Evolutionary conservation across 2,888 invertebrate species (phyloP).

Genomic region (Automeris io): DNA sequence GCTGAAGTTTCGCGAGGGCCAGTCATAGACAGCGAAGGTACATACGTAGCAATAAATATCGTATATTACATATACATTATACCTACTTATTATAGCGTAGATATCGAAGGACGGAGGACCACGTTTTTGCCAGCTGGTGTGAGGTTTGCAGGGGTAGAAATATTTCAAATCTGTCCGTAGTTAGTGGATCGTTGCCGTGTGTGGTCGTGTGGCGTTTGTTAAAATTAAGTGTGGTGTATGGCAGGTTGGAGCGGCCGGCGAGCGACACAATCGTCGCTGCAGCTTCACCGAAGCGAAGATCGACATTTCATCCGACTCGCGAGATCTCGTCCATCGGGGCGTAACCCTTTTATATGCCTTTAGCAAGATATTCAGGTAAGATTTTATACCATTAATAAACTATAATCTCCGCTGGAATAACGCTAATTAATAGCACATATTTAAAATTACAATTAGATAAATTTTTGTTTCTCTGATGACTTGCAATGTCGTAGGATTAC

Average conservation of each 20-base stretch:
- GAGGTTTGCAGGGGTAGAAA: conserved; percentile 54
- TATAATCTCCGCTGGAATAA: too few species aligned
- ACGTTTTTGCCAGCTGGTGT: conserved; percentile 76
- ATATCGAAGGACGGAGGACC: conserved; percentile 49
- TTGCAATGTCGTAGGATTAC: too few species aligned
- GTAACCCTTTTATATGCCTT: conserved; percentile 97
- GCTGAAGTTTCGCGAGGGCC: conserved; percentile 48
- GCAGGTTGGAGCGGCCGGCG: conserved; percentile 67
- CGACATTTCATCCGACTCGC: conserved; percentile 72
- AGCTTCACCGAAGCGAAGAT: conserved; percentile 56
- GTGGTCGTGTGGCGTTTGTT: conserved; percentile 20
- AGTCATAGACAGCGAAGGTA: conserved; percentile 63
- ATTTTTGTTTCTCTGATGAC: too few species aligned
- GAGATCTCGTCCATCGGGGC: conserved; percentile 88
- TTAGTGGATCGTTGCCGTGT: conserved; percentile 22
- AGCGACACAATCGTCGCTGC: conserved; percentile 55
- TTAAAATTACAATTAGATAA: too few species aligned
- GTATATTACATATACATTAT: conserved; percentile 63
- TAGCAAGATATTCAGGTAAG: conserved; percentile 95
- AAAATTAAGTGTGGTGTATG: conserved; percentile 33
- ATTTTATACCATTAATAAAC: too few species aligned
- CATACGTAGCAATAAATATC: conserved; percentile 44
- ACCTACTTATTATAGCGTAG: conserved; percentile 46
- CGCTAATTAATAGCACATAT: too few species aligned
- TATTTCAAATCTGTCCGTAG: conserved; percentile 45